Evolutionary conservation across 2,797 vertebrate genomes (phyloP).

Genomic region (Brachyalestes nurse): DNA sequence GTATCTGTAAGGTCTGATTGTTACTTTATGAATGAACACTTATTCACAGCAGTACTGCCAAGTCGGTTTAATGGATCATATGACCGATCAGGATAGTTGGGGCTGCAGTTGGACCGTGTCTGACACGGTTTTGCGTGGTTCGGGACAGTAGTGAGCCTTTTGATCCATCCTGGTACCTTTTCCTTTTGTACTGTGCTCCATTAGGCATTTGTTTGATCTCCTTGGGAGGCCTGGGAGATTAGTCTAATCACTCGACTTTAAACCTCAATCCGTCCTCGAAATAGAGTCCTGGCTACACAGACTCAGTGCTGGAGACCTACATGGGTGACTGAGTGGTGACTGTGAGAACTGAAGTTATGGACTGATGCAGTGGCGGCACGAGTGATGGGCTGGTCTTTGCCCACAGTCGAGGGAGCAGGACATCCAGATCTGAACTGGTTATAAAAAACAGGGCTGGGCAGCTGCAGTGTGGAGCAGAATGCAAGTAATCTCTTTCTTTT

Average conservation of each 20-base stretch:
- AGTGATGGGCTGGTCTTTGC: neutral
- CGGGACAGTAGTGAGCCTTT: slow-evolving; percentile 12
- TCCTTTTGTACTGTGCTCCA: slow-evolving; percentile 9
- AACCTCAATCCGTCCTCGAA: slow-evolving; percentile 18
- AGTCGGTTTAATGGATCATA: neutral
- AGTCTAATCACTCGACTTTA: slow-evolving; percentile 35
- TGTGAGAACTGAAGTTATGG: neutral
- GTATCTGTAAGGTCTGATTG: too few relatives aligned
- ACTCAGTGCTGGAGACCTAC: neutral
- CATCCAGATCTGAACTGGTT: too few relatives aligned
- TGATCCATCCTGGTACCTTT: slow-evolving; percentile 32
- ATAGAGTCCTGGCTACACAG: neutral
- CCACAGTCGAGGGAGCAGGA: too few relatives aligned
- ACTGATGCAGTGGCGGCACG: neutral
- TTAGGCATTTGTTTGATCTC: slow-evolving; percentile 32
- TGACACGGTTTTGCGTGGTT: slow-evolving; percentile 27
- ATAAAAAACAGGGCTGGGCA: too few relatives aligned
- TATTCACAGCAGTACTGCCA: neutral
- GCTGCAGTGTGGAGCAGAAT: too few relatives aligned
- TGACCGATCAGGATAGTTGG: slow-evolving; percentile 27
- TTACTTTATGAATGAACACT: too few relatives aligned
- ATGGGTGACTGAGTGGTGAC: neutral
- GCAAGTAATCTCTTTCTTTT: too few relatives aligned
- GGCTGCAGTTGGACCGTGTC: slow-evolving; percentile 16
- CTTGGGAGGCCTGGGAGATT: slow-evolving; percentile 16